Evolutionary conservation across 2,113 vertebrate genomes (phyloP), one percentile per base, ranked within the genome.

Genomic region (Progne subis): DNA sequence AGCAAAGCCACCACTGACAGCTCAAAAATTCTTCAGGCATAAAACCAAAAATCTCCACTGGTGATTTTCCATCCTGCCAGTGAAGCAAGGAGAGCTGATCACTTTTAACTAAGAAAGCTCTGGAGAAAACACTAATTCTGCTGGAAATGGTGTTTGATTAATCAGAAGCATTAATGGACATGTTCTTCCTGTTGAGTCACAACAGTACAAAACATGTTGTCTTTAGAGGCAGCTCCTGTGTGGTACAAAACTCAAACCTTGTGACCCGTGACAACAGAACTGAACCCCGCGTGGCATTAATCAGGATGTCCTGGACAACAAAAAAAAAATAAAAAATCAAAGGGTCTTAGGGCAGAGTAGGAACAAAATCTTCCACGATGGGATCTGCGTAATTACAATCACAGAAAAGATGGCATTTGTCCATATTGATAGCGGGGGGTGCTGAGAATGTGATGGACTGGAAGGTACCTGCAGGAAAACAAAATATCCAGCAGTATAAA

Each of bases 171-270:
- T 39, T 92, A 94, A 93, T 55, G 69, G 82, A 13, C 46, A 56
- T 44, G 32, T 74, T 74, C 85, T 97, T 97, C 92, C 94, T 86
- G 92, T 74, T 95, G 93, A 90, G 71, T 90, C 92, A 90, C 16
- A 63, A 14, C 1, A 0, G 82, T 28, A 88, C 79, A 83, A 90
- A 90, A 49, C 72, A 68, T 11, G 50, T 74, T 91, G 43, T 82
- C 87, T 82, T 85, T 43, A 69, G 82, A 95, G 77, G 93, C 70
- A 72, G 64, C 60, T 91, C 78, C 71, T 82, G 29, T 41, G 56
- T 8, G 71, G 60, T 52, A 70, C 76, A 78, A 56, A 94, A 47
- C 64, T 28, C 28, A 70, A 90, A 82, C 79, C 86, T 86, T 90
- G 59, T 94, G 85, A 95, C 92, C 55, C 2, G 2, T 63, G 50